These are phyloP conservation scores for Zaprionus ornatus DNA, from an alignment of 1,140 invertebrate genomes.

Conservation along the genomic window DNA sequence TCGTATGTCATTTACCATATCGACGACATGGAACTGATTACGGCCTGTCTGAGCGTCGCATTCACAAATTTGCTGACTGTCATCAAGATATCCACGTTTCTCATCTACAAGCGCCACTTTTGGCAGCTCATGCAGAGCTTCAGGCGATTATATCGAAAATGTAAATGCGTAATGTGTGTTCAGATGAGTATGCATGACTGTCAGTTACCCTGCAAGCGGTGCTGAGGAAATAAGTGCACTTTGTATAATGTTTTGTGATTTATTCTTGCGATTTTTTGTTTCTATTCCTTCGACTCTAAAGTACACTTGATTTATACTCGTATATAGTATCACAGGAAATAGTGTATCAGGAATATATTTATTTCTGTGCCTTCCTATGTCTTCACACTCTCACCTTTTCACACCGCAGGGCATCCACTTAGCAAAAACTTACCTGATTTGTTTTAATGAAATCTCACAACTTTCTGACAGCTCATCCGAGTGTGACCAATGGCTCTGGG, in stretches of 20 bases:
- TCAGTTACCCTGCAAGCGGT: not conserved
- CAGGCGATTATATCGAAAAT: slow-evolving; percentile 57
- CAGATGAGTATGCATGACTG: not conserved
- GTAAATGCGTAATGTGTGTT: slow-evolving; percentile 46
- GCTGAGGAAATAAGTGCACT: too few species aligned
- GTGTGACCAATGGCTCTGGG: not conserved
- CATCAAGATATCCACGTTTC: slow-evolving; percentile 70
- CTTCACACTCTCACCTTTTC: too few species aligned
- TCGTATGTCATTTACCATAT: slow-evolving; percentile 59
- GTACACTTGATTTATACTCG: too few species aligned
- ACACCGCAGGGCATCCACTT: too few species aligned
- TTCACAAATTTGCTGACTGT: slow-evolving; percentile 74
- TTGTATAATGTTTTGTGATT: not conserved
- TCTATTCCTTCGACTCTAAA: too few species aligned
- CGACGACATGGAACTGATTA: slow-evolving; percentile 66
- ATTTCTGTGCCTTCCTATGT: too few species aligned
- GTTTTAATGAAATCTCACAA: slow-evolving; percentile 7
- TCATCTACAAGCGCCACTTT: slow-evolving; percentile 61
- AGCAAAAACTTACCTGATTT: not conserved
- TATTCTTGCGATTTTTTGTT: too few species aligned
- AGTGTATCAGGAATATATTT: too few species aligned
- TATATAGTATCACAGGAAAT: too few species aligned
- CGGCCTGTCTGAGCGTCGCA: slow-evolving; percentile 66
- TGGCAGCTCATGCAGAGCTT: slow-evolving; percentile 62
- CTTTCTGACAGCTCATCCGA: slow-evolving; percentile 43